Conservation (phyloP, 2,797 vertebrate genomes). For the Typhlichthys eigenmanni region DNA sequence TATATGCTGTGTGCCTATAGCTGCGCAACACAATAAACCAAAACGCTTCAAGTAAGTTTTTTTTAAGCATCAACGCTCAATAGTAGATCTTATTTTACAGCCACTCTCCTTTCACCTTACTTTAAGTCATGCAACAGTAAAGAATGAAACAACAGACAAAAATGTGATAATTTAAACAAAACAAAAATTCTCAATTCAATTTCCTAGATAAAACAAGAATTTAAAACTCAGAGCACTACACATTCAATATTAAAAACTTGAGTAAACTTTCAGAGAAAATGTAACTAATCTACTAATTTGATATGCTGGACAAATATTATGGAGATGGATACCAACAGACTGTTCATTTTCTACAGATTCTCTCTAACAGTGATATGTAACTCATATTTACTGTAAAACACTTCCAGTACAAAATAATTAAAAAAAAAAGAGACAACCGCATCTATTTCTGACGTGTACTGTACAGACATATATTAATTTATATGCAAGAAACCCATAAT, state of each 20-base stretch:
- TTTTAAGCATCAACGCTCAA: neutral
- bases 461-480: constrained; percentile 59
- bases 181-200: constrained; percentile 11
- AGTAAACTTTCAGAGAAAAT: constrained; percentile 28
- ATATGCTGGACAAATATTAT: constrained; percentile 27
- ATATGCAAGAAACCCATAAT: constrained; percentile 34
- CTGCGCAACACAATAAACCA: neutral
- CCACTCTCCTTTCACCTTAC: constrained; percentile 12
- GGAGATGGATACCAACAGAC: constrained; percentile 26
- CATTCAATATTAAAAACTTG: constrained; percentile 34
- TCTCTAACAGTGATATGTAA: constrained; percentile 35
- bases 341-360: constrained; percentile 29
- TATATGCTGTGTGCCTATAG: neutral
- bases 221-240: constrained; percentile 30
- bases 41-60: constrained; percentile 4
- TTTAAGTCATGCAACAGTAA: constrained; percentile 14
- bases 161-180: constrained; percentile 3
- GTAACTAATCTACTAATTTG: constrained; percentile 26
- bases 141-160: constrained; percentile 1
- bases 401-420: constrained; percentile 67
- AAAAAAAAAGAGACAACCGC: constrained; percentile 58
- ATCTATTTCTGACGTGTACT: constrained; percentile 57
- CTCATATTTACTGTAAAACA: constrained; percentile 47
- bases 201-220: constrained; percentile 24
- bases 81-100: constrained; percentile 8